Evolutionary conservation across 2,888 invertebrate species (phyloP), one percentile per base, ranked within the genome.

Genomic region (Agrotis segetum): DNA sequence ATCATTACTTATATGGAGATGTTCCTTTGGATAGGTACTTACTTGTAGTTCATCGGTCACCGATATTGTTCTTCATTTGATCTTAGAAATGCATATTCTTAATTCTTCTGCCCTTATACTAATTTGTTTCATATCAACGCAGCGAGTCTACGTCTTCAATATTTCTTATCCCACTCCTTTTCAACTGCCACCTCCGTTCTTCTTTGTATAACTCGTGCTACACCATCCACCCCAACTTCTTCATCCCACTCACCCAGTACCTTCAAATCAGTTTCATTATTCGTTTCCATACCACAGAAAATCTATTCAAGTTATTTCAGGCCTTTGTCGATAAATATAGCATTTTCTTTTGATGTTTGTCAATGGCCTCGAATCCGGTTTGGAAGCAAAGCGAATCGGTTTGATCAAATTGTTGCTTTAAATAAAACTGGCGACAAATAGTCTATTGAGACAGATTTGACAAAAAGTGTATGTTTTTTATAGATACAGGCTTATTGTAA

Each of bases 321-420:
- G 11, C 16, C 24, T 68, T 65, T n/a, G 40, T 44, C 24, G 56
- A 66, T 50, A 69, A 79, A 82, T 68, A 67, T 78, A 79, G 50
- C 55, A 67, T 82, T 82, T 70, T 66, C 74, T 67, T 82, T 82
- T 79, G 82, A 82, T 79, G 74, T 82, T 65, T 65, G 44, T 79
- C 56, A 82, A 74, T 58, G 66, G 44, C 74, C 63, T 66, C 24
- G 74, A 61, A 71, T 80, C 80, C 80, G 83, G 83, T 71, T 82
- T 64, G 40, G 67, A 60, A 67, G 74, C 83, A 67, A 66, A 79
- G 64, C 80, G 69, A 80, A 80, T 80, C 67, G 56, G 50, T 46
- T 74, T 58, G 2, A 67, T 70, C 59, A 56, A 79, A 80, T 70
- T 74, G 65, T 62, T 67, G 19, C 74, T 79, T 53, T 63, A 79